Evolutionary conservation across 2,797 vertebrate genomes (phyloP).

Genomic region (Hydrophis major): DNA sequence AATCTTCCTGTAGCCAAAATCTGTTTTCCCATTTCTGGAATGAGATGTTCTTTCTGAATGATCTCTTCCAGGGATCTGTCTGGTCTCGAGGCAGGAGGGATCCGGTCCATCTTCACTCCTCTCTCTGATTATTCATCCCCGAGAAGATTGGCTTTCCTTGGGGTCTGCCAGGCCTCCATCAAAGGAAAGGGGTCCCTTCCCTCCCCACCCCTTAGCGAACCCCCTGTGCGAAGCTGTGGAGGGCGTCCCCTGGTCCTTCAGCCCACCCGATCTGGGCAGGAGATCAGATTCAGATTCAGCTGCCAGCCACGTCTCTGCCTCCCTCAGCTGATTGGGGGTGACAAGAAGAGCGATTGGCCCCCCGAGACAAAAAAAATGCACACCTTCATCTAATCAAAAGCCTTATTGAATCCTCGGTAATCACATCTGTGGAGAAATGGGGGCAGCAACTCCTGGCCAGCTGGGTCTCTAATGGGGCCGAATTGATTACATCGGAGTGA

Average conservation of each 20-base stretch:
- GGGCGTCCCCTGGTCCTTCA: neutral
- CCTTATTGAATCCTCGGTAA: conserved; percentile 51
- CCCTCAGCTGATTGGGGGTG: neutral
- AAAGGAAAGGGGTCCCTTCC: neutral
- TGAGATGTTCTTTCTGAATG: neutral
- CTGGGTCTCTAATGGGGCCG: conserved; percentile 52
- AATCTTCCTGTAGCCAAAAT: neutral
- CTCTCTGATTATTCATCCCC: neutral
- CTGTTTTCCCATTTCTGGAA: neutral
- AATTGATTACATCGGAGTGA: conserved; percentile 56
- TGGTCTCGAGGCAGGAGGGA: neutral
- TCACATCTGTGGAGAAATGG: conserved; percentile 37
- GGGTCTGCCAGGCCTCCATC: neutral
- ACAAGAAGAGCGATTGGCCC: neutral
- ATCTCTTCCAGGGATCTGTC: neutral
- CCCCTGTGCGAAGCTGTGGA: neutral
- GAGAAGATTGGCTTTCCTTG: neutral
- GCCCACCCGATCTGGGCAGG: neutral
- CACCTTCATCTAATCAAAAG: neutral
- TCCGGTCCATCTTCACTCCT: neutral
- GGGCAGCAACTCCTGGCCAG: neutral
- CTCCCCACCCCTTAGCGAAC: accelerated
- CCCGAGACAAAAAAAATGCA: neutral
- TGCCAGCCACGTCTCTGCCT: neutral
- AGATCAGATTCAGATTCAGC: neutral